Evolutionary conservation across 2,888 invertebrate species (phyloP), one percentile per base, ranked within the genome.

Genomic region (Myopa tessellatipennis): DNA sequence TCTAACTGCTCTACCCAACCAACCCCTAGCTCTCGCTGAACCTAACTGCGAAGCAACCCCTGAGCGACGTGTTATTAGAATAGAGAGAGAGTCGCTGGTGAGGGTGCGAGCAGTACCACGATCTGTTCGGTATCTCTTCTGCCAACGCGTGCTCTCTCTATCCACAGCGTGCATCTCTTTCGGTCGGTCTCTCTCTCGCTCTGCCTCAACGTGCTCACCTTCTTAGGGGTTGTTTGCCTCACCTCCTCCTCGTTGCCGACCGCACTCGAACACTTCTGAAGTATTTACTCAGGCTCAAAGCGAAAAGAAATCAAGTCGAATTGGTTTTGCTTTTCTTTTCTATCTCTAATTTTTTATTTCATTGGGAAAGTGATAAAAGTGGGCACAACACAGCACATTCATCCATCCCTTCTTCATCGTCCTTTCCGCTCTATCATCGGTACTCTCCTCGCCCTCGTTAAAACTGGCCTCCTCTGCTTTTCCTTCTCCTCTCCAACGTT

Each of bases 201-300:
- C 36, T n/a, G 55, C 16, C 74, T 36, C 26, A 26, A 26, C 26
- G 26, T 10, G 6, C 14, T 26, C 61, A 58, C 50, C 50, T 12
- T 40, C 45, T 38, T 34, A 58, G 14, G 65, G 71, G 70, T 63
- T 76, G 76, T 50, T 63, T 65, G 55, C 58, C 60, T 36, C 38
- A 68, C 38, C 55, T n/a, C 6, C 58, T 14, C 55, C 34, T 45
- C 55, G 36, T 50, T 40, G 65, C 65, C 61, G 71, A 71, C 76
- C 76, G 63, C 76, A 63, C 76, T 65, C 18, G 52, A 76, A 71
- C 71, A 76, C 76, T 76, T 71, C 26, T 68, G 73, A 83, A 83
- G 84, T 84, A 83, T 83, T 84, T 81, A 74, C 82, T 65, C 16
- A 34, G 38, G 81, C 84, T 83, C 83, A 84, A 85, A 86, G 82